Base-by-base conservation (phyloP, 2,113 vertebrate species). In the Archocentrus centrarchus region DNA sequence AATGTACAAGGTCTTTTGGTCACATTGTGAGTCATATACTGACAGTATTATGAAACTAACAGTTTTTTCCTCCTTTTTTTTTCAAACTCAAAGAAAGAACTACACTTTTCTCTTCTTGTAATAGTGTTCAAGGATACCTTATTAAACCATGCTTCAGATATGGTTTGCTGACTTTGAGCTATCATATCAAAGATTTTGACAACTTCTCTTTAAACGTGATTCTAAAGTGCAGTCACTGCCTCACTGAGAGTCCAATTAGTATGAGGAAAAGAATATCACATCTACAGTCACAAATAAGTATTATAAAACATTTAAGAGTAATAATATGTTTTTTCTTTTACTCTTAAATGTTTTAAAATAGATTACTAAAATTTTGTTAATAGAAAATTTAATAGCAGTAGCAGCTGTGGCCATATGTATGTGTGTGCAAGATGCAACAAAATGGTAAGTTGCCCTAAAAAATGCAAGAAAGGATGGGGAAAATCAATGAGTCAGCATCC, bases 151-250 rank as follows among this genome's bases (percentile, higher is more conserved):
- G 76, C 83, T 85, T 87, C 83, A 91, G 77, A 76, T 91, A 87
- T 89, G 91, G 89, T 91, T 93, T 90, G 89, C 88, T 87, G 87
- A 93, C 81, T 92, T 89, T 92, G 73, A 91, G 85, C 77, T 86
- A 75, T 85, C 81, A 63, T 87, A 93, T 94, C 81, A 92, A 87
- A 88, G 47, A 92, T 90, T 89, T 91, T 94, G 93, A 94, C 90
- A 94, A 89, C 86, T 91, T 84, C 79, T 63, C 86, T 79, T 62
- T 70, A 76, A 88, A 88, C 58, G 78, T 70, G 76, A 89, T 82
- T 78, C 53, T 32, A 66, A 86, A 88, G 58, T 14, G 22, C 81
- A 90, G 63, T 79, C 66, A 62, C 77, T 73, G 75, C 79, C 32
- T 86, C 59, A n/a, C 85, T 77, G 75, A 87, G 70, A 84, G 59